Base-by-base conservation (phyloP, 2,797 vertebrate genomes). In the Aselliscus stoliczkanus region DNA sequence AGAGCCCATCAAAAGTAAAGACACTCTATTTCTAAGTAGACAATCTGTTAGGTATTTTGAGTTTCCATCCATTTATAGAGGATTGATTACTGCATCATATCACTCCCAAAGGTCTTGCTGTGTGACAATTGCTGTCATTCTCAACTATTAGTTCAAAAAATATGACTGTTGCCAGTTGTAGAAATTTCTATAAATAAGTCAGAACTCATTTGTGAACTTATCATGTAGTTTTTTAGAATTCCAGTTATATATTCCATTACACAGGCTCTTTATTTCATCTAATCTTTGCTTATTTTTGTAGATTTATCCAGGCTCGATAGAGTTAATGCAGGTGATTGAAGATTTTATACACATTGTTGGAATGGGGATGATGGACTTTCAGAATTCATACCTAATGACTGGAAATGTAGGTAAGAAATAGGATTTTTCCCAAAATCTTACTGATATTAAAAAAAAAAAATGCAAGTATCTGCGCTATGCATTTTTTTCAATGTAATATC, bases 311-410 rank as follows among this genome's bases (percentile, higher is more conserved):
- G 99, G 99, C 69, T 99, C 99, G 0, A 99, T 99, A 98, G 99
- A 99, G 97, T 99, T 99, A 98, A 99, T 99, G 99, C 99, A 99
- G 99, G 99, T 99, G 98, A 99, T 99, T 97, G 99, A 99, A 98
- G 99, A 99, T 98, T 99, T 99, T 99, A 99, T 99, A 98, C 99
- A 99, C 98, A 99, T 99, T 97, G 99, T 99, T 97, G 99, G 99
- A 98, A 98, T 99, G 98, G 99, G 99, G 97, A 99, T 99, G 99
- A 99, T 99, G 99, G 99, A 99, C 98, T 99, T 99, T 99, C 99
- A 99, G 98, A 99, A 99, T 98, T 99, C 99, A 96, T 99, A 99
- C 98, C 98, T 99, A 98, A 99, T 99, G 99, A 99, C 99, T 96
- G 99, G 99, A 98, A 99, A 99, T 99, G 98, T 99, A 99, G 99